Percentiles rank a stretch among this genome's conserved stretches.
Evolutionary conservation across 2,888 invertebrate species (phyloP).

Genomic region (Conomelus anceps): DNA sequence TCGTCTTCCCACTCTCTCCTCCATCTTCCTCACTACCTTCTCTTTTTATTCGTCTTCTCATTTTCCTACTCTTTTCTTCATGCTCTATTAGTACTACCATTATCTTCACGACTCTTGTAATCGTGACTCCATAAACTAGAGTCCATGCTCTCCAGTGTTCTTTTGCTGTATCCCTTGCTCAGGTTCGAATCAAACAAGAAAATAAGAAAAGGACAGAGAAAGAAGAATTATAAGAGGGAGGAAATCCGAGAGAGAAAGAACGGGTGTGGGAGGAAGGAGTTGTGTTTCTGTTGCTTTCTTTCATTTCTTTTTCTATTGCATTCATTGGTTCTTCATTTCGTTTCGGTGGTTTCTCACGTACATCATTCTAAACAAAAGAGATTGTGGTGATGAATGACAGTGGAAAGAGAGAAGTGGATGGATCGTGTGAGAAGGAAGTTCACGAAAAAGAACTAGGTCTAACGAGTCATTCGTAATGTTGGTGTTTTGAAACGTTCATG

Average conservation of each 20-base stretch:
- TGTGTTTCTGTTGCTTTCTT: background rate
- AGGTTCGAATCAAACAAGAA: too few species aligned
- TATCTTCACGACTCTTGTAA: background rate
- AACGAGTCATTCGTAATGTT: background rate
- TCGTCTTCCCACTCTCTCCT: too few species aligned
- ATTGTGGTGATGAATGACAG: background rate
- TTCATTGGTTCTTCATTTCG: background rate
- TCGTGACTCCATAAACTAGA: background rate
- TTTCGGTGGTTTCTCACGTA: background rate
- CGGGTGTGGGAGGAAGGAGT: background rate
- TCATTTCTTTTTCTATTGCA: background rate
- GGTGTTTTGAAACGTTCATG: background rate
- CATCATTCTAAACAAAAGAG: background rate
- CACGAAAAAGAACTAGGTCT: background rate
- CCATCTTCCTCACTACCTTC: too few species aligned
- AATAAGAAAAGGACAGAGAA: background rate
- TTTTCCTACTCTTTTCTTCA: background rate
- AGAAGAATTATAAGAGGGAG: background rate
- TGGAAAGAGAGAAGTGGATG: background rate
- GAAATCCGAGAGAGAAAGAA: too few species aligned
- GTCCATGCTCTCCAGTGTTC: background rate
- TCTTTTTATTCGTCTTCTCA: background rate
- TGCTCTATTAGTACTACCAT: background rate
- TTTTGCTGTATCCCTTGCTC: too few species aligned
- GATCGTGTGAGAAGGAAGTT: background rate